Evolutionary conservation across 1,140 invertebrate genomes (phyloP).

Genomic region (Drosophila guanche): DNA sequence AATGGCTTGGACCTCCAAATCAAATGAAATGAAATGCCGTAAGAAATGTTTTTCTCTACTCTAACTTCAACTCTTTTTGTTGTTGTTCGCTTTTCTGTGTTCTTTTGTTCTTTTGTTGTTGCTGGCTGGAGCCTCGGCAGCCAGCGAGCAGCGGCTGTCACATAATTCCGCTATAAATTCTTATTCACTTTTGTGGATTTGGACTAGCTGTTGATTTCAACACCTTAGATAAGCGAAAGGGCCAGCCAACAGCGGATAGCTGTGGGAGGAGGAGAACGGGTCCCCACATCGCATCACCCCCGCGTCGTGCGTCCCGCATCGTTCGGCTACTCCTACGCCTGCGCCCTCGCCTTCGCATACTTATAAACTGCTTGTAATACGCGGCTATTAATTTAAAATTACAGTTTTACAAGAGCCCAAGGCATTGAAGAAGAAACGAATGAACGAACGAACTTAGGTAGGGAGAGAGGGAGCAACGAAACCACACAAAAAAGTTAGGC

Average conservation of each 20-base stretch:
- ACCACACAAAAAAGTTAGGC: conserved; percentile 19
- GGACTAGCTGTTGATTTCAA: conserved; percentile 82
- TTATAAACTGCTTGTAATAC: conserved; percentile 82
- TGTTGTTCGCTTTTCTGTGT: conserved; percentile 23
- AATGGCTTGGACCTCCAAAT: conserved; percentile 32
- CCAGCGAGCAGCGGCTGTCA: conserved; percentile 59
- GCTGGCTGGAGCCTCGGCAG: conserved; percentile 46
- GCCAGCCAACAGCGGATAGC: conserved; percentile 1
- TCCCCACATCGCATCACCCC: conserved; percentile 24
- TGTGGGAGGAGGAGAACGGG: background rate
- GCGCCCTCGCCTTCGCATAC: conserved; percentile 65
- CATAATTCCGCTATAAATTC: conserved; percentile 82
- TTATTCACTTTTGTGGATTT: conserved; percentile 66
- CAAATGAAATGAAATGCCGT: conserved; percentile 68
- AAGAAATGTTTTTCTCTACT: conserved; percentile 55
- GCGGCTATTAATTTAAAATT: conserved; percentile 82
- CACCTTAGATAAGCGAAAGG: conserved; percentile 66
- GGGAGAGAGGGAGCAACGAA: conserved; percentile 16
- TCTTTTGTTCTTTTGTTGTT: conserved; percentile 8
- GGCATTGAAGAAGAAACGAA: conserved; percentile 1
- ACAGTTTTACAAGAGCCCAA: conserved; percentile 73
- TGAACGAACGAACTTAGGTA: too few species aligned
- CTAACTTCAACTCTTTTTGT: conserved; percentile 37
- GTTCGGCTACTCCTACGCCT: too few species aligned
- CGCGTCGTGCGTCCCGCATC: conserved; percentile 4